phyloP scores from a whole-genome alignment of 2,113 vertebrate genomes.

The Strix aluco region DNA sequence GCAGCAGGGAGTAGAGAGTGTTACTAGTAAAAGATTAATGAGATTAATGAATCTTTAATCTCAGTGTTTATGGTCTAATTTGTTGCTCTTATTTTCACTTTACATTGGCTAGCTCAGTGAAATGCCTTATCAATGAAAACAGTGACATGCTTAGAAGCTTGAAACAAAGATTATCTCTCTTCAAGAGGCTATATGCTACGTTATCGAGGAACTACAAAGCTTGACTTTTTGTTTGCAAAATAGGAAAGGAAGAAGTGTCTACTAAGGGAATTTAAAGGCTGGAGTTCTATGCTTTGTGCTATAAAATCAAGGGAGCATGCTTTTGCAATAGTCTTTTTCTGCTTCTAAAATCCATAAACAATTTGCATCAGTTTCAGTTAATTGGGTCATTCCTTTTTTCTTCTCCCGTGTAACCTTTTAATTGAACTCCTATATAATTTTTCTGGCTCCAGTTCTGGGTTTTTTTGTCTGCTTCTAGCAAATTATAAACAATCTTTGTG shows the following conservation, averaged over 20 bases:
- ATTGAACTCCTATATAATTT: neutral
- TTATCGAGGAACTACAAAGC: neutral
- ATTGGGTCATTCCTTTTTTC: neutral
- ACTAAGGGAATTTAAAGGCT: neutral
- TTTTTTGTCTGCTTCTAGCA: neutral
- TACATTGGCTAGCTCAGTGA: neutral
- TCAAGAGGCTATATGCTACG: neutral
- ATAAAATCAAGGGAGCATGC: neutral
- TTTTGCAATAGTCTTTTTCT: neutral
- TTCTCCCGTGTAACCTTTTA: neutral
- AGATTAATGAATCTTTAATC: conserved; percentile 13
- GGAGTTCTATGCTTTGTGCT: neutral
- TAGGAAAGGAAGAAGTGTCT: neutral
- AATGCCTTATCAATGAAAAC: neutral
- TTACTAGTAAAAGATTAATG: conserved; percentile 23
- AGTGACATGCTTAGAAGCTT: neutral
- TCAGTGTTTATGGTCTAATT: neutral
- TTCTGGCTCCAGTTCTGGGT: neutral
- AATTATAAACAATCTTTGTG: neutral
- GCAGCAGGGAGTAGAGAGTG: neutral
- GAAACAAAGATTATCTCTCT: neutral
- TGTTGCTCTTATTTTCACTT: neutral
- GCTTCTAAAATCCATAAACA: neutral
- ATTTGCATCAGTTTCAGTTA: neutral
- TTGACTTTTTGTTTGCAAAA: neutral